Conservation (phyloP, 2,797 vertebrate genomes). For the Acipenser ruthenus region DNA sequence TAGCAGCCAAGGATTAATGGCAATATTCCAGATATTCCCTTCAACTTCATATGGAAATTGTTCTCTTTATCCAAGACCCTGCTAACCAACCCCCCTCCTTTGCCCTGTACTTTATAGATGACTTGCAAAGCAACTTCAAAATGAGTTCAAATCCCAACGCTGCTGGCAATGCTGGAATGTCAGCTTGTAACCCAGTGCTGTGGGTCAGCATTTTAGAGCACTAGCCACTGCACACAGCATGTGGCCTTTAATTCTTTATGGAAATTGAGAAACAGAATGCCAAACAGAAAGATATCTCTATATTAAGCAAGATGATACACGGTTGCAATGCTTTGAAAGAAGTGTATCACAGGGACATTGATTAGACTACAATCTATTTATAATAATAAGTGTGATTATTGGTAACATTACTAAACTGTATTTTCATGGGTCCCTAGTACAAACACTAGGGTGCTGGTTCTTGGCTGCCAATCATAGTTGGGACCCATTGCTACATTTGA, state of each 20-base stretch:
- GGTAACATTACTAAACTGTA: too few relatives aligned
- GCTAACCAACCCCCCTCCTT: conserved; percentile 22
- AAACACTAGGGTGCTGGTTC: too few relatives aligned
- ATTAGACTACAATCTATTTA: too few relatives aligned
- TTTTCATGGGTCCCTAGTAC: too few relatives aligned
- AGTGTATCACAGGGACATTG: neutral
- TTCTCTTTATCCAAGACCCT: conserved; percentile 47
- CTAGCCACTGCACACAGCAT: conserved; percentile 32
- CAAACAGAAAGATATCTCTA: conserved; percentile 13
- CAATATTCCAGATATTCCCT: conserved; percentile 55
- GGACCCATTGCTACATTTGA: too few relatives aligned
- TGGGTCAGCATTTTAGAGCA: conserved; percentile 23
- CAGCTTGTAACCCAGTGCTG: conserved; percentile 24
- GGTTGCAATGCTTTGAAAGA: neutral
- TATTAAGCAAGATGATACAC: conserved; percentile 6
- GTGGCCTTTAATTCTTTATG: conserved; percentile 37
- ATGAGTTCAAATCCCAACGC: conserved; percentile 52
- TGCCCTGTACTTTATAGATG: conserved; percentile 47
- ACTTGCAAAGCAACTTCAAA: conserved; percentile 49
- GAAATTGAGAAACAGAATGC: conserved; percentile 38
- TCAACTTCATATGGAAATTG: conserved; percentile 57
- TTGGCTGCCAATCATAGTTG: too few relatives aligned
- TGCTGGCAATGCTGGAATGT: conserved; percentile 36
- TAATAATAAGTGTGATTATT: too few relatives aligned
- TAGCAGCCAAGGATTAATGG: conserved; percentile 53